These are phyloP conservation scores for Diglossa cyanea DNA, from an alignment of 2,797 vertebrate genomes.

Conservation along the genomic window DNA sequence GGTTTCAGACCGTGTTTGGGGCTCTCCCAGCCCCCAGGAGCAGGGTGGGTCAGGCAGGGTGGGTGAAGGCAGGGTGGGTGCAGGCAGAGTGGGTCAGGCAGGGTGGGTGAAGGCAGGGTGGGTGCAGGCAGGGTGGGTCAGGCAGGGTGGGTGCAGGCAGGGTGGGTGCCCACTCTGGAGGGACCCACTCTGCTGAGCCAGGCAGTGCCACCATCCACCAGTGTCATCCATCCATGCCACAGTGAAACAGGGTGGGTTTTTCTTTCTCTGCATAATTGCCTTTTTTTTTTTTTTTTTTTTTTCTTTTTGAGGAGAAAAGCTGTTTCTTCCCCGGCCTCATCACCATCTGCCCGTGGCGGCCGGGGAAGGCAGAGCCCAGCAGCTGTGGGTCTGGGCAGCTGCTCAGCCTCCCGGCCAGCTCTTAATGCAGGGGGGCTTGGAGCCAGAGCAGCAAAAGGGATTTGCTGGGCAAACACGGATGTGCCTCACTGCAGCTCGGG, in stretches of 20 bases:
- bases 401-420: background rate
- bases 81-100: background rate
- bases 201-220: background rate
- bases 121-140: background rate
- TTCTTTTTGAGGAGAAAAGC: background rate
- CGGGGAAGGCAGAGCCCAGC: conserved; percentile 5
- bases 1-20: background rate
- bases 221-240: background rate
- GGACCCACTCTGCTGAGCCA: background rate
- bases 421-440: background rate
- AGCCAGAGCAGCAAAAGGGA: background rate
- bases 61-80: too few species aligned
- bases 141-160: background rate
- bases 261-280: background rate
- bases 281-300: background rate
- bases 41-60: background rate
- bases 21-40: background rate
- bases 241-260: background rate
- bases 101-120: background rate
- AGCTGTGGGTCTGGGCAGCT: conserved; percentile 6
- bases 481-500: background rate
- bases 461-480: background rate
- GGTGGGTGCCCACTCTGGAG: background rate
- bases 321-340: background rate
- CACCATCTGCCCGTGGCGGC: conserved; percentile 36